These are phyloP conservation scores for Anaspis maculata DNA, from an alignment of 2,888 invertebrate species.

Conservation along the genomic window DNA sequence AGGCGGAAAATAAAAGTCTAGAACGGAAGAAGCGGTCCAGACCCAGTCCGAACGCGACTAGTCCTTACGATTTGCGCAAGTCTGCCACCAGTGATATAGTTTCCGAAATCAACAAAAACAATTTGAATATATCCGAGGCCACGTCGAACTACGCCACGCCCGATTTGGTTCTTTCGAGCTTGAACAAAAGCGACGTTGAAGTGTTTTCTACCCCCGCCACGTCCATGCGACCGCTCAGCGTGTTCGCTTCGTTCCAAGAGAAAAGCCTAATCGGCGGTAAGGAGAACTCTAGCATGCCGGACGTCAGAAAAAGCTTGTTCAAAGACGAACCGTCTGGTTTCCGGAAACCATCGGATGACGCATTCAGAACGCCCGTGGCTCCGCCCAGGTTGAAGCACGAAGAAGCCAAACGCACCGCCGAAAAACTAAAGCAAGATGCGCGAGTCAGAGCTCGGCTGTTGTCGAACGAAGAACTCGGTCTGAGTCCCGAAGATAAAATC, in stretches of 20 bases:
- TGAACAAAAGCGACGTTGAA: slow-evolving; percentile 24
- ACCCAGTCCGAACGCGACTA: slow-evolving; percentile 34
- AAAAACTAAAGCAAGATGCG: slow-evolving; percentile 55
- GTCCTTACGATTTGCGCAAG: slow-evolving; percentile 32
- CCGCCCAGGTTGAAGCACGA: slow-evolving; percentile 45
- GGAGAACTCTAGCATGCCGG: slow-evolving; percentile 42
- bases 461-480: slow-evolving; percentile 65
- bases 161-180: slow-evolving; percentile 32
- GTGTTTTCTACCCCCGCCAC: slow-evolving; percentile 18
- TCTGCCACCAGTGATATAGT: slow-evolving; percentile 34
- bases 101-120: slow-evolving; percentile 16
- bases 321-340: no score
- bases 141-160: slow-evolving; percentile 25
- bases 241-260: neutral
- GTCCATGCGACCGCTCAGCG: slow-evolving; percentile 25
- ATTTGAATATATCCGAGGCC: slow-evolving; percentile 11
- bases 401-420: slow-evolving; percentile 44
- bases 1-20: slow-evolving; percentile 56
- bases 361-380: slow-evolving; percentile 46
- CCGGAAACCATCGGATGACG: slow-evolving; percentile 25
- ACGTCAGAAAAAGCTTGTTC: slow-evolving; percentile 29
- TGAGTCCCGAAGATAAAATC: slow-evolving; percentile 61
- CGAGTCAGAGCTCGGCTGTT: slow-evolving; percentile 54
- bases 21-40: slow-evolving; percentile 51
- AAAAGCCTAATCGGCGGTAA: no score